Conservation (phyloP, 1,140 invertebrate genomes). For the Pissodes strobi region DNA sequence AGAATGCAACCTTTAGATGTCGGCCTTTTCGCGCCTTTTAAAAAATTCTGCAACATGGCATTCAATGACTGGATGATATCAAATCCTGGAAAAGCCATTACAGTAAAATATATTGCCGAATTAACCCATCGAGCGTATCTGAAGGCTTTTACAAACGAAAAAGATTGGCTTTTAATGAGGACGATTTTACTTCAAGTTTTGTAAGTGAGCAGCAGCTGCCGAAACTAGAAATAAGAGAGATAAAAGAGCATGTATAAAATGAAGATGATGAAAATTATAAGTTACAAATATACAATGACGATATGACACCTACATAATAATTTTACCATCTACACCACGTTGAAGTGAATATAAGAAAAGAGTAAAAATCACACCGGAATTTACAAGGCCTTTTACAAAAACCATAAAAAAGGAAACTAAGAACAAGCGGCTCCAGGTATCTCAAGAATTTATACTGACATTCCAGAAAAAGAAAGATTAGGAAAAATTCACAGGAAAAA, state of each 20-base stretch:
- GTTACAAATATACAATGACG: background rate
- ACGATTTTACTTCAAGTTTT: slow-evolving; percentile 24
- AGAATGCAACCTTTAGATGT: slow-evolving; percentile 52
- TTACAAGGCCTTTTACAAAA: no score
- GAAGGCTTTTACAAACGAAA: no score
- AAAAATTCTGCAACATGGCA: slow-evolving; percentile 55
- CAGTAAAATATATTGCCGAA: slow-evolving; percentile 47
- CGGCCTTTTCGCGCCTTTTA: slow-evolving; percentile 53
- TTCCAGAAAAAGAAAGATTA: background rate
- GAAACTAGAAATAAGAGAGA: background rate
- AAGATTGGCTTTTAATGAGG: no score
- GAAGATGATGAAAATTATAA: background rate
- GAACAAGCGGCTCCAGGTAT: background rate
- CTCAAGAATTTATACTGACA: no score
- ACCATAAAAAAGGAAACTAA: background rate
- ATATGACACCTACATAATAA: no score
- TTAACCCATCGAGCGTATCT: no score
- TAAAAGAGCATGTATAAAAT: background rate
- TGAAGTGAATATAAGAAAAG: background rate
- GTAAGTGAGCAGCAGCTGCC: slow-evolving; percentile 18
- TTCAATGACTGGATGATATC: no score
- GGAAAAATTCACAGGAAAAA: background rate
- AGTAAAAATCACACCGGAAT: no score
- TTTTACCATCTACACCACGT: no score
- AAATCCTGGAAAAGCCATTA: slow-evolving; percentile 49